Base-by-base conservation (phyloP, 1,140 invertebrate genomes). In the Dendrolimus punctatus region DNA sequence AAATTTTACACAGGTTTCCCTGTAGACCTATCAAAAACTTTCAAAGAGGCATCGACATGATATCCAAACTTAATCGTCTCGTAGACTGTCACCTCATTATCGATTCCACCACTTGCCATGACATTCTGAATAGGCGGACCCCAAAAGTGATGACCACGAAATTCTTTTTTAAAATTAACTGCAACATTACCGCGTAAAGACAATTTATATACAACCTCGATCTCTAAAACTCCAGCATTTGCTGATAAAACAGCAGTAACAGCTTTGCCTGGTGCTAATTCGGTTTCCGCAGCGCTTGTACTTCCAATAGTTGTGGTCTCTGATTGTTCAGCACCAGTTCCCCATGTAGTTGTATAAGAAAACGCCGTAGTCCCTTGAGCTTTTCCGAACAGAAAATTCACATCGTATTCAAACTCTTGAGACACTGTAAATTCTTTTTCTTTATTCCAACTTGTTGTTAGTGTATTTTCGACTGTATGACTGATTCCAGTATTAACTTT, bases 91-190 rank as follows among this genome's bases (percentile, higher is more conserved):
- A 60, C 57, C 51, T 75, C 73, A 42, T 71, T 80, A 0, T 51
- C 47, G 6, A 80, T 46, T 5, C 63, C 71, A 10, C 62, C 75
- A 42, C 51, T 62, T 39, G 60, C 67, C 57, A 83, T 59, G 6
- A 83, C 57, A 42, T 56, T 60, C 6, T 55, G 52, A 7, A 83
- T 71, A 38, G 60, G 53, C 1, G 75, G 76, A 9, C 70, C 75
- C 51, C 64, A 76, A 40, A 80, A 83, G 58, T 83, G 75, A 40
- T 80, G 77, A 5, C 65, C 71, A 2, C 62, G 68, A 7, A 60
- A 57, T 1, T 40, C 7, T 6, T 58, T 67, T 46, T 57, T 74
- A 23, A 66, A 80, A 50, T 83, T 80, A 2, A 76, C 70, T 0
- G 71, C 78, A 2, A 78, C 57, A 55, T 72, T 72, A 0, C 80